These are phyloP conservation scores for Labeo rohita DNA, from an alignment of 2,113 vertebrate genomes.

Conservation along the genomic window DNA sequence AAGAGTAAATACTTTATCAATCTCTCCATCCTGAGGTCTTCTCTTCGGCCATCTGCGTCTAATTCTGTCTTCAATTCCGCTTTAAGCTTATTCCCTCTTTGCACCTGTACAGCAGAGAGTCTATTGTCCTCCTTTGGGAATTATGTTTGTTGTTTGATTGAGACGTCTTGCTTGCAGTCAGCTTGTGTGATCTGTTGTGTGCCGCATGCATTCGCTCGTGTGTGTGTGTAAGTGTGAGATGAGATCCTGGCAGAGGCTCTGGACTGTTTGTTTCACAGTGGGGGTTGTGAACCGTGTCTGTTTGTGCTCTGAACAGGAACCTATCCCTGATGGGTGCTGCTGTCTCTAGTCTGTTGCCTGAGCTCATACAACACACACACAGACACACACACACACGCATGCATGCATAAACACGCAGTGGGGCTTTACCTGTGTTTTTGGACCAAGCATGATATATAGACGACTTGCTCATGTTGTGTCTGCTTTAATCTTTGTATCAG, in stretches of 20 bases:
- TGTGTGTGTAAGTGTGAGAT: conserved; percentile 44
- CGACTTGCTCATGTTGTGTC: conserved; percentile 2
- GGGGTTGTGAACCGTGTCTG: conserved; percentile 62
- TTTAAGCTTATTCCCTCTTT: neutral
- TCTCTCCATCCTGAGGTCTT: conserved; percentile 32
- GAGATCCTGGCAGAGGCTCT: conserved; percentile 56
- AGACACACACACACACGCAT: conserved; percentile 22
- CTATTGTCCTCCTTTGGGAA: conserved; percentile 49
- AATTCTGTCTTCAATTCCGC: conserved; percentile 33
- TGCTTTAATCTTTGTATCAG: conserved; percentile 24
- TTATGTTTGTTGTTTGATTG: conserved; percentile 53
- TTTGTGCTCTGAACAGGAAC: conserved; percentile 63
- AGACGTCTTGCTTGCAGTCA: conserved; percentile 28
- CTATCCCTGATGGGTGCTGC: conserved; percentile 56
- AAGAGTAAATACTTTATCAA: conserved; percentile 30
- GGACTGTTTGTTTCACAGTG: conserved; percentile 62
- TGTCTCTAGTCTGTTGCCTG: conserved; percentile 57
- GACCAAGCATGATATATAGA: conserved; percentile 2
- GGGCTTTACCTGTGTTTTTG: conserved; percentile 33
- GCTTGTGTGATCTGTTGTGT: conserved; percentile 44
- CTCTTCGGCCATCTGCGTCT: conserved; percentile 27
- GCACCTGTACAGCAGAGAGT: conserved; percentile 4
- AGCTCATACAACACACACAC: conserved; percentile 39
- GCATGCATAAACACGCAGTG: conserved; percentile 38
- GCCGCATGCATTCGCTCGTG: conserved; percentile 43